Percentiles rank a stretch among this genome's conserved stretches.
phyloP scores from a whole-genome alignment of 2,888 invertebrate species.

The Meloe dianella region DNA sequence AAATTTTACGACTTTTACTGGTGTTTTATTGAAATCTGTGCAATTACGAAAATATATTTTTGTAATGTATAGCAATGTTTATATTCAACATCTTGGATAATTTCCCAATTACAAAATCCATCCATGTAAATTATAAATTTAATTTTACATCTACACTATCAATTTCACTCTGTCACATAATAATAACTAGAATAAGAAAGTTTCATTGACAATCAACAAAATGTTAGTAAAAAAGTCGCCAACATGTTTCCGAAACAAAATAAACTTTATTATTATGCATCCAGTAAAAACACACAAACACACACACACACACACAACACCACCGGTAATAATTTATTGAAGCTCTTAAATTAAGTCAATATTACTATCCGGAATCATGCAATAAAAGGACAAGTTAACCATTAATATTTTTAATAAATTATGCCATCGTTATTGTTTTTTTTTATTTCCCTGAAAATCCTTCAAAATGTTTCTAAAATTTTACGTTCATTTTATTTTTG shows the following conservation, averaged over 20 bases:
- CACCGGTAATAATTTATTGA: not conserved
- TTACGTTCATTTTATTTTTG: not conserved
- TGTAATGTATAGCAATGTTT: not conserved
- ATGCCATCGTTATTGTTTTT: not conserved
- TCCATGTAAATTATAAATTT: not conserved
- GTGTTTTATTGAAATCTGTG: not conserved
- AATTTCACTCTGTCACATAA: conserved; percentile 2
- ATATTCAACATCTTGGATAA: not conserved
- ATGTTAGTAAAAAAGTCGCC: not conserved
- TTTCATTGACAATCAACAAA: not conserved
- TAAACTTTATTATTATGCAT: not conserved
- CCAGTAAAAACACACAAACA: too few species aligned
- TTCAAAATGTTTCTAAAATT: not conserved
- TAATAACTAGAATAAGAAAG: not conserved
- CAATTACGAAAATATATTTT: not conserved
- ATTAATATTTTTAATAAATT: not conserved
- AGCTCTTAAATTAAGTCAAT: conserved; percentile 3
- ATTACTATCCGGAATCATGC: conserved; percentile 1
- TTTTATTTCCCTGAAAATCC: not conserved
- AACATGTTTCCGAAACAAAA: not conserved
- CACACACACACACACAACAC: too few species aligned
- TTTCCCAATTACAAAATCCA: not conserved
- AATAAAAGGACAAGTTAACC: not conserved
- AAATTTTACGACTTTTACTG: not conserved
- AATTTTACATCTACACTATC: not conserved